Conservation (phyloP, 2,797 vertebrate genomes). For the Corythornis leucogaster region DNA sequence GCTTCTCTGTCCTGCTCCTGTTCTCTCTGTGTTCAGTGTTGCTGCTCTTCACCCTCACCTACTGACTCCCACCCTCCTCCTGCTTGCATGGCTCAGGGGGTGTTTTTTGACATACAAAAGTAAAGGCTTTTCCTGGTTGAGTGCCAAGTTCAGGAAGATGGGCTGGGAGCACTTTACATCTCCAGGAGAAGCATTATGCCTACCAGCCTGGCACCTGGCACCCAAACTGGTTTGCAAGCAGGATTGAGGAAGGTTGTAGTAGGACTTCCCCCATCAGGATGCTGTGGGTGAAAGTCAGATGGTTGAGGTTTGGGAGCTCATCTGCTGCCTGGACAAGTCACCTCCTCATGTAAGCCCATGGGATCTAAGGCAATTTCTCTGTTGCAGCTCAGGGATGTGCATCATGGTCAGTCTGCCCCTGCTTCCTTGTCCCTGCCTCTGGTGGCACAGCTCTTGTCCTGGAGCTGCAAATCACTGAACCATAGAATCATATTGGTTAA, state of each 20-base stretch:
- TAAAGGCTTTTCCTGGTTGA: background rate
- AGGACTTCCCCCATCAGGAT: background rate
- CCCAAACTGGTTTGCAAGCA: fast-evolving
- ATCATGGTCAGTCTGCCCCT: background rate
- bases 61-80: background rate
- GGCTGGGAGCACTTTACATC: background rate
- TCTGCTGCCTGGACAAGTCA: too few species aligned
- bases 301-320: background rate
- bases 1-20: background rate
- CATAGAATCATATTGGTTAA: background rate
- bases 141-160: background rate
- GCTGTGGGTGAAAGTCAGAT: background rate
- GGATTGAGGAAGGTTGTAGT: background rate
- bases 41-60: background rate
- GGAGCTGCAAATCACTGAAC: background rate
- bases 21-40: fast-evolving
- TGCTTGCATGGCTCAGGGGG: fast-evolving
- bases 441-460: background rate
- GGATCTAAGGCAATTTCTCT: background rate
- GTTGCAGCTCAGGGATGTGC: fast-evolving
- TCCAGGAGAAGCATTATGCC: background rate
- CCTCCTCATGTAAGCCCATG: fast-evolving
- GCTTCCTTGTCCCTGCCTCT: background rate
- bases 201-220: background rate
- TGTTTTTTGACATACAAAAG: background rate